Conservation (phyloP, 2,888 invertebrate genomes). For the Leistus spinibarbis region DNA sequence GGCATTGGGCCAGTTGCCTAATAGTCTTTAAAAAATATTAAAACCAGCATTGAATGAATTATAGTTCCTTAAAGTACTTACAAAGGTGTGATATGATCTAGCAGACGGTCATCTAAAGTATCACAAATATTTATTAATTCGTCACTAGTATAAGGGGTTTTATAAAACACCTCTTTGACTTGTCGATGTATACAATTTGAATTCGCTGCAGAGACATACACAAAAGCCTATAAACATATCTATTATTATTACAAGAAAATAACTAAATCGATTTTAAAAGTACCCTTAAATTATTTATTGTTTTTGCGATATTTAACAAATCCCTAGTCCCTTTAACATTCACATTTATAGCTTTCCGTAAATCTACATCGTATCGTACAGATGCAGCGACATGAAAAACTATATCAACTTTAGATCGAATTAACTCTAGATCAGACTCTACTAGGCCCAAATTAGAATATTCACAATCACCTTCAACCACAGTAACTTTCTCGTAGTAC, state of each 20-base stretch:
- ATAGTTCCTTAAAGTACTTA: constrained; percentile 43
- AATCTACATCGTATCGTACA: constrained; percentile 73
- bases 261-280: constrained; percentile 29
- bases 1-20: constrained; percentile 70
- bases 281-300: constrained; percentile 67
- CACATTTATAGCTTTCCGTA: constrained; percentile 73
- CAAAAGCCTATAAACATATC: constrained; percentile 42
- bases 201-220: constrained; percentile 50
- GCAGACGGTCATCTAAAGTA: constrained; percentile 52
- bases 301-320: constrained; percentile 67
- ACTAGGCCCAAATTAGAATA: constrained; percentile 62
- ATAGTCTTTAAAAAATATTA: constrained; percentile 55
- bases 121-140: constrained; percentile 51
- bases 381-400: constrained; percentile 66
- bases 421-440: constrained; percentile 52
- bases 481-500: constrained; percentile 62
- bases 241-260: neutral
- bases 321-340: constrained; percentile 74
- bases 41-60: neutral
- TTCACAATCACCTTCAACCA: constrained; percentile 63
- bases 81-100: constrained; percentile 51
- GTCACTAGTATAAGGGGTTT: constrained; percentile 58
- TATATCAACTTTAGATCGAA: constrained; percentile 52
- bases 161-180: constrained; percentile 56
- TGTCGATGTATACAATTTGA: constrained; percentile 45